A percentile compares a stretch with the other conserved stretches of the same genome.
Evolutionary conservation across 2,797 vertebrate genomes (phyloP).

Genomic region (Macroramphosus scolopax): DNA sequence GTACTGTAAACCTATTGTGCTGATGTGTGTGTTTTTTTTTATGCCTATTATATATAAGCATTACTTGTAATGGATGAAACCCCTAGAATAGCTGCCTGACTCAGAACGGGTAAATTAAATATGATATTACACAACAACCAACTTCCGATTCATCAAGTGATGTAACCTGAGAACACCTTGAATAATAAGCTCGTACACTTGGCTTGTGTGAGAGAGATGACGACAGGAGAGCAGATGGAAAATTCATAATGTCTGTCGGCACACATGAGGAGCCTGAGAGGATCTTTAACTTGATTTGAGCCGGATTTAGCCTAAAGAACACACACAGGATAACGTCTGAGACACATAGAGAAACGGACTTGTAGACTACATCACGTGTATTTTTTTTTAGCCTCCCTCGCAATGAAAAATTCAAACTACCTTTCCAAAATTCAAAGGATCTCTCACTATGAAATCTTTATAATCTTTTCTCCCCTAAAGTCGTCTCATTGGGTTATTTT

Average conservation of each 20-base stretch:
- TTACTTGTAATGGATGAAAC: conserved; percentile 12
- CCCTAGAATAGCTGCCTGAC: conserved; percentile 24
- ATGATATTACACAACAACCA: conserved; percentile 29
- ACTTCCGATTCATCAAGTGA: conserved; percentile 15
- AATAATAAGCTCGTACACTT: conserved; percentile 4
- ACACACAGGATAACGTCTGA: conserved; percentile 3
- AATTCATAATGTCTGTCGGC: conserved; percentile 36
- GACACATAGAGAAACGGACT: conserved; percentile 22
- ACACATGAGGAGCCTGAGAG: conserved; percentile 20
- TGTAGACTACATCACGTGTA: conserved; percentile 5
- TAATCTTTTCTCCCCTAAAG: background rate
- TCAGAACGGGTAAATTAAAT: conserved; percentile 41
- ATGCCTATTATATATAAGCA: background rate
- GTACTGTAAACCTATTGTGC: conserved; percentile 12
- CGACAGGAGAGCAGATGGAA: conserved; percentile 14
- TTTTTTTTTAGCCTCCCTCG: conserved; percentile 1
- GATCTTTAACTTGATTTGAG: conserved; percentile 23
- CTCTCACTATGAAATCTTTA: conserved; percentile 1
- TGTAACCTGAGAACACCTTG: conserved; percentile 16
- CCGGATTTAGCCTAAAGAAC: background rate
- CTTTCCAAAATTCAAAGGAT: conserved; percentile 12
- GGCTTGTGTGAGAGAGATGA: conserved; percentile 14
- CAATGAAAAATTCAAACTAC: conserved; percentile 35
- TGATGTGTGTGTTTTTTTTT: background rate
- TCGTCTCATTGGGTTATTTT: background rate